phyloP scores from a whole-genome alignment of 1,140 invertebrate genomes.

The Hirudo medicinalis region DNA sequence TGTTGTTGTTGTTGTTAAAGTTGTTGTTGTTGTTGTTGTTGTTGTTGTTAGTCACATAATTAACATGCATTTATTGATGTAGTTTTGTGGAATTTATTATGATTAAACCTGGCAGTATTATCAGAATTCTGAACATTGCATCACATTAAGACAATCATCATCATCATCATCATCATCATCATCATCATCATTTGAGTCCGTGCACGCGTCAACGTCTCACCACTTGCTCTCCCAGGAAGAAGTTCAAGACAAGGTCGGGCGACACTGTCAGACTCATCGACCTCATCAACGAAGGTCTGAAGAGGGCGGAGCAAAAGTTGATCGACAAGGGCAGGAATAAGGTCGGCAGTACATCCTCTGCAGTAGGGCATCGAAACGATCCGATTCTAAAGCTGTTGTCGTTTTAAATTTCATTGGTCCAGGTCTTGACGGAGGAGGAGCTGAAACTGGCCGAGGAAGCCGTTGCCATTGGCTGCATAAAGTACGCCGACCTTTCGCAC shows the following conservation, averaged over 20 bases:
- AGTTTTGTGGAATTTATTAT: no score
- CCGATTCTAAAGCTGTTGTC: neutral
- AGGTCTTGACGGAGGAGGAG: conserved; percentile 67
- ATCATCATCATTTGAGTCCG: no score
- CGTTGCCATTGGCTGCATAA: conserved; percentile 94
- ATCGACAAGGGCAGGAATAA: conserved; percentile 79
- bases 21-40: no score
- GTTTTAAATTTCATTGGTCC: conserved; percentile 19
- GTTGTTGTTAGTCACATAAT: no score
- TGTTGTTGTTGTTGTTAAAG: no score
- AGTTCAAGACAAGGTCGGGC: conserved; percentile 95
- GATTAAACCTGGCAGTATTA: no score
- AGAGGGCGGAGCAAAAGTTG: conserved; percentile 67
- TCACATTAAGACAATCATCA: no score
- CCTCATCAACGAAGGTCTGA: conserved; percentile 85
- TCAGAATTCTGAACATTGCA: no score
- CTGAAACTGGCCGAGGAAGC: conserved; percentile 69
- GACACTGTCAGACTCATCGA: conserved; percentile 81
- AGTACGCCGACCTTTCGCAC: conserved; percentile 91
- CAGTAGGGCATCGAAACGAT: neutral
- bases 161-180: no score
- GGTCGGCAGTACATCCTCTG: conserved; percentile 29
- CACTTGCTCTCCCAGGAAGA: conserved; percentile 51
- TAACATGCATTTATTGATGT: no score
- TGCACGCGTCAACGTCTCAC: no score